Evolutionary conservation across 2,888 invertebrate species (phyloP).

Genomic region (Drosophila rellima): DNA sequence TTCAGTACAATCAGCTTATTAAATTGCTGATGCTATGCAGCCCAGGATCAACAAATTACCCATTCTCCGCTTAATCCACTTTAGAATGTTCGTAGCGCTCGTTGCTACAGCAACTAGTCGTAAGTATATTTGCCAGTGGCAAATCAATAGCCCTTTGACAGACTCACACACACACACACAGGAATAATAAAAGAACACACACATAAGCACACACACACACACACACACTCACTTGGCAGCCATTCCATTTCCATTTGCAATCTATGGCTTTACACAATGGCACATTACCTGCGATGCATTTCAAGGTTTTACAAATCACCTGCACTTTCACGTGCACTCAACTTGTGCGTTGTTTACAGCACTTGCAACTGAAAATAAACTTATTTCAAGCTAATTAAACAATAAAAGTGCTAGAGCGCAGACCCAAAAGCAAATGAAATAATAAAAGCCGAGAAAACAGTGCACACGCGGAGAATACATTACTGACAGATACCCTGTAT

Average conservation of each 20-base stretch:
- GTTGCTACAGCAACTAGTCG: conserved; percentile 34
- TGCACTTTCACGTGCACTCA: conserved; percentile 48
- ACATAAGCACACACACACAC: conserved; percentile 4
- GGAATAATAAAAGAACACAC: neutral
- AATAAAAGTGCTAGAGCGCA: conserved; percentile 64
- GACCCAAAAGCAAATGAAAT: conserved; percentile 55
- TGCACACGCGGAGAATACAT: neutral
- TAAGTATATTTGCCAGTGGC: conserved; percentile 34
- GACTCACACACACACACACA: conserved; percentile 15
- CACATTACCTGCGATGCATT: conserved; percentile 55
- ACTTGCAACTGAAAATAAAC: conserved; percentile 79
- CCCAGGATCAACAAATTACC: conserved; percentile 22
- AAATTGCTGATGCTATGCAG: conserved; percentile 18
- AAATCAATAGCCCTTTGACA: conserved; percentile 31
- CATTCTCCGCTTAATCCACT: conserved; percentile 27
- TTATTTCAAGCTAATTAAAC: conserved; percentile 81
- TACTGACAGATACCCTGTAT: neutral
- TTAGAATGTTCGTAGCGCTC: conserved; percentile 16
- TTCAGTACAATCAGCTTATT: conserved; percentile 11
- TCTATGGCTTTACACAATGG: conserved; percentile 51
- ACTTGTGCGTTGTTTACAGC: conserved; percentile 71
- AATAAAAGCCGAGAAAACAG: conserved; percentile 23
- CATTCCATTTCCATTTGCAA: conserved; percentile 39
- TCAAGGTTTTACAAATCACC: conserved; percentile 74
- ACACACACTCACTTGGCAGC: conserved; percentile 1